These are phyloP conservation scores for Dryobota labecula DNA, from an alignment of 2,888 invertebrate genomes.

Conservation along the genomic window DNA sequence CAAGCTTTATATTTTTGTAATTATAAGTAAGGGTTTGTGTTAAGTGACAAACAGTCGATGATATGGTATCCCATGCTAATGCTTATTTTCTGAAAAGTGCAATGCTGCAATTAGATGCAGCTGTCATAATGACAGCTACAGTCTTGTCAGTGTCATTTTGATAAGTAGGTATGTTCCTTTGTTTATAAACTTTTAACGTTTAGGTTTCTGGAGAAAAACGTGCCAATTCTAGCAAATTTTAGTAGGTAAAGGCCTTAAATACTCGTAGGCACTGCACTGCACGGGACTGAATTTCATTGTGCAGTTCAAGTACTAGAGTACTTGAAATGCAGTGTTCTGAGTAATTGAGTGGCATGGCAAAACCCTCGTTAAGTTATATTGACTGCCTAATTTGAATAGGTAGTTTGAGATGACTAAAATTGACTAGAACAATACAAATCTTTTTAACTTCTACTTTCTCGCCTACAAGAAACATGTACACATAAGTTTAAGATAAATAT, in stretches of 20 bases:
- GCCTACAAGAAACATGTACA: not conserved
- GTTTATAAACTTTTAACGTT: not conserved
- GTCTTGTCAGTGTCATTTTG: conserved; percentile 8
- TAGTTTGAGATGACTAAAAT: conserved; percentile 33
- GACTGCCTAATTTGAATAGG: conserved; percentile 9
- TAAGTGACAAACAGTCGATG: not conserved
- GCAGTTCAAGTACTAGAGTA: too few species aligned
- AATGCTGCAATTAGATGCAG: not conserved
- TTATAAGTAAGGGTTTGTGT: not conserved
- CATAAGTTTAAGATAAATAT: not conserved
- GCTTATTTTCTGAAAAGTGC: not conserved
- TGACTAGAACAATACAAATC: conserved; percentile 42
- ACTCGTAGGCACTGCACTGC: too few species aligned
- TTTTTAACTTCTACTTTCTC: not conserved
- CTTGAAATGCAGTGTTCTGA: conserved; percentile 9
- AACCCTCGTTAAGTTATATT: not conserved
- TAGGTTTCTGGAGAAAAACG: too few species aligned
- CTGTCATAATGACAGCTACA: conserved; percentile 15
- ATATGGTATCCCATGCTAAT: not conserved
- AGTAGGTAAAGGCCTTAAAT: too few species aligned
- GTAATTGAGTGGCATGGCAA: not conserved
- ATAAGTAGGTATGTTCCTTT: not conserved
- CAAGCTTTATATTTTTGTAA: not conserved
- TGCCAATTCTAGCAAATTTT: not conserved
- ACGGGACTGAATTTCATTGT: too few species aligned